Percentiles rank a stretch among this genome's conserved stretches.
Conservation (phyloP, 2,113 vertebrate genomes). For the Lampris megalopsis region DNA sequence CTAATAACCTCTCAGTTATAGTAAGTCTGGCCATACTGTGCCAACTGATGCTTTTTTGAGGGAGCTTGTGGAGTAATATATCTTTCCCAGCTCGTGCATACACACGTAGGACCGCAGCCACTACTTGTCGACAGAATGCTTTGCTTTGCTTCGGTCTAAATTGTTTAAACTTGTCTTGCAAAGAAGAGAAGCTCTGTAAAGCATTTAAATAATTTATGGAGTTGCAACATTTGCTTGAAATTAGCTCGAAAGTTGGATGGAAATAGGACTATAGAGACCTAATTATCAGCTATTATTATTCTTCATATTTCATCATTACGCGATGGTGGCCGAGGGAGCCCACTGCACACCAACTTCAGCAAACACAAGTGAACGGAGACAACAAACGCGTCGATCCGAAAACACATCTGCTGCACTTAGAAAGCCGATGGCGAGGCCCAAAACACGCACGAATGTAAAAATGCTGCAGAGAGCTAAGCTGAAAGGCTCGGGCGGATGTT, state of each 20-base stretch:
- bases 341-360: no score
- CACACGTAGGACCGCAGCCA: conserved; percentile 39
- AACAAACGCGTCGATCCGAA: no score
- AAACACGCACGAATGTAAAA: no score
- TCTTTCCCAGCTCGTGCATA: conserved; percentile 33
- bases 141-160: conserved; percentile 61
- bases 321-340: neutral
- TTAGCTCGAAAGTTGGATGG: no score
- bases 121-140: conserved; percentile 70
- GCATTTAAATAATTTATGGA: neutral
- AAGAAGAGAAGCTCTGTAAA: conserved; percentile 40
- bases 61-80: conserved; percentile 32
- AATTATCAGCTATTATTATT: conserved; percentile 4
- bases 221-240: no score
- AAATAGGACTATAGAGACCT: no score
- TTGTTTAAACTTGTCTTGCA: conserved; percentile 55
- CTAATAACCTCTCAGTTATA: conserved; percentile 15
- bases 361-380: no score
- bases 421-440: no score
- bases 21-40: conserved; percentile 17
- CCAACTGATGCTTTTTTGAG: conserved; percentile 41
- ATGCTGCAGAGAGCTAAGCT: no score
- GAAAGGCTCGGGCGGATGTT: no score
- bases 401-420: no score
- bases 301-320: neutral